These are phyloP conservation scores for Brachionus paranguensis DNA, from an alignment of 1,140 invertebrate genomes.

Conservation along the genomic window DNA sequence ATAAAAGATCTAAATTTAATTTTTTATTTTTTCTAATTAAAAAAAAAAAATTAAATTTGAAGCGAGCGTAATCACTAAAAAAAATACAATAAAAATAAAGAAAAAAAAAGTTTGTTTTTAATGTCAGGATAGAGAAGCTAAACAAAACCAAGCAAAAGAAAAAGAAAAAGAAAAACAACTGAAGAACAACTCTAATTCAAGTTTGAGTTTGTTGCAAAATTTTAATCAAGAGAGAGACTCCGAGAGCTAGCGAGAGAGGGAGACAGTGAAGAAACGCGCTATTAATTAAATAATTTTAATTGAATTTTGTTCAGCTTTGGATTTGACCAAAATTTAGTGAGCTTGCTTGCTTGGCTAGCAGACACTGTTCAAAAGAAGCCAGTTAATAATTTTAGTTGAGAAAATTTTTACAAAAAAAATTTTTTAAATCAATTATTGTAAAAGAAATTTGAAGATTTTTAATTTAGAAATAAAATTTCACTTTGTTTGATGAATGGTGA, in stretches of 20 bases:
- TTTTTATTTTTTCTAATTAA: neutral
- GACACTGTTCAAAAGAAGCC: neutral
- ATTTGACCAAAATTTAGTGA: neutral
- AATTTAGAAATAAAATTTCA: no score
- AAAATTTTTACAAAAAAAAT: neutral
- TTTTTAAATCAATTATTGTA: neutral
- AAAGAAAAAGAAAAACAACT: slow-evolving; percentile 6
- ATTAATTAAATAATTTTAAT: slow-evolving; percentile 35
- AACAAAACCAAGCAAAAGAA: slow-evolving; percentile 35
- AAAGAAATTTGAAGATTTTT: no score
- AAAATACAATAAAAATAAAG: neutral
- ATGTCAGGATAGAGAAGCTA: neutral
- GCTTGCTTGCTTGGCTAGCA: neutral
- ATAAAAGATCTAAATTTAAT: neutral
- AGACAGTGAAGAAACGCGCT: neutral
- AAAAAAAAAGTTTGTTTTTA: slow-evolving; percentile 32
- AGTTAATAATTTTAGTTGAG: neutral
- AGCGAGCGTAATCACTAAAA: neutral
- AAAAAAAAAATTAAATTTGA: neutral
- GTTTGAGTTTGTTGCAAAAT: neutral
- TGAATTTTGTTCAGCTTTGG: neutral
- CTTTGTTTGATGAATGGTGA: no score
- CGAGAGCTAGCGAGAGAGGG: neutral
- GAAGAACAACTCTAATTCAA: neutral
- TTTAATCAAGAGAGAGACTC: neutral